These are phyloP conservation scores for Arctocebus calabarensis DNA, from an alignment of 2,797 vertebrate genomes.

Conservation along the genomic window DNA sequence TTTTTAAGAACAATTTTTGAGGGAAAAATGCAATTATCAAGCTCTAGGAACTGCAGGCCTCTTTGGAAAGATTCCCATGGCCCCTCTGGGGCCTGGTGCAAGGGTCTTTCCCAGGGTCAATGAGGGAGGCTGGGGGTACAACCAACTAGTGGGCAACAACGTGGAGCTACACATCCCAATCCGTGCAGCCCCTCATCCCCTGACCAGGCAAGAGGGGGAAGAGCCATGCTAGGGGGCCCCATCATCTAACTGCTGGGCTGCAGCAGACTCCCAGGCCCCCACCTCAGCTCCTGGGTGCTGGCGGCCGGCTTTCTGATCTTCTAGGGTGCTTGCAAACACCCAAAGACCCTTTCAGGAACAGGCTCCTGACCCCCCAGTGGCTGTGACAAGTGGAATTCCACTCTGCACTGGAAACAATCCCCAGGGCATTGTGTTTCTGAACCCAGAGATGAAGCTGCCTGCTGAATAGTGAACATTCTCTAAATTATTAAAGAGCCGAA, in stretches of 20 bases:
- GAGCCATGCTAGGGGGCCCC: not conserved
- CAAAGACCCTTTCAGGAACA: conserved; percentile 56
- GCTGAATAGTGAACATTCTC: conserved; percentile 62
- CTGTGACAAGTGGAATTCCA: conserved; percentile 69
- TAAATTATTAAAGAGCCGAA: conserved; percentile 72
- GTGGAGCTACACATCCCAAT: not conserved
- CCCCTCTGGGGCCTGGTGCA: not conserved
- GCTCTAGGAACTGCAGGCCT: not conserved
- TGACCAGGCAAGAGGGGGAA: not conserved
- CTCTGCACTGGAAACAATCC: conserved; percentile 57
- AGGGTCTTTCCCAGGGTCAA: not conserved
- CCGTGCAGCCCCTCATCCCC: not conserved
- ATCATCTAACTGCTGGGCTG: not conserved
- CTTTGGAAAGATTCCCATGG: not conserved
- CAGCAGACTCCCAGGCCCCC: not conserved
- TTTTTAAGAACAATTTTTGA: not conserved
- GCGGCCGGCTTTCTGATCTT: not conserved
- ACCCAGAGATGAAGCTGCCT: conserved; percentile 27
- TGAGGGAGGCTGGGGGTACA: not conserved
- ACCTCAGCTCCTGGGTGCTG: not conserved
- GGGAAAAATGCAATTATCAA: not conserved
- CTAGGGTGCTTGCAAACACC: conserved; percentile 9
- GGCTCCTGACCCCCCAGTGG: not conserved
- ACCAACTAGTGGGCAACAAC: not conserved
- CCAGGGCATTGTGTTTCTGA: conserved; percentile 63